Conservation (phyloP, 2,113 vertebrate species). For the Bambusicola thoracicus region DNA sequence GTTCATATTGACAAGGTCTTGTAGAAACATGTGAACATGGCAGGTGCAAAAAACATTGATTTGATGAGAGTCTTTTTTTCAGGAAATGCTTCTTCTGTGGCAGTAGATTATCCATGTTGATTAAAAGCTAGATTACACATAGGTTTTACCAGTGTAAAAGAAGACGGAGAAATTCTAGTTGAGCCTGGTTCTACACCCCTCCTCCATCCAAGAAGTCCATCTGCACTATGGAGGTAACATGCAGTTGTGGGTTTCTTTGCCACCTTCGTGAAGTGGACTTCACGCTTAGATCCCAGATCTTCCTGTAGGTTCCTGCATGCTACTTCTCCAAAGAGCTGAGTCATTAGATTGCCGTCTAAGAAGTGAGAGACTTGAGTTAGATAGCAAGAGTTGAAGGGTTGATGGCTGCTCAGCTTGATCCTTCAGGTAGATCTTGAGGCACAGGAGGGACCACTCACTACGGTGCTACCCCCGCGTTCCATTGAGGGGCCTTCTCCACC, state of each 20-base stretch:
- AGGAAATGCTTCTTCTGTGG: not conserved
- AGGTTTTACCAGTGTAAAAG: not conserved
- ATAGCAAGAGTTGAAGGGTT: fast-evolving
- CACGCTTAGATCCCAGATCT: not conserved
- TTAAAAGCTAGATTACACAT: not conserved
- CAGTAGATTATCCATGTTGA: not conserved
- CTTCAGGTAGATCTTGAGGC: not conserved
- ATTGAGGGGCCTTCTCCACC: not conserved
- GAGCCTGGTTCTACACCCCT: not conserved
- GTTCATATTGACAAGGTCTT: not conserved
- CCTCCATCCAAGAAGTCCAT: not conserved
- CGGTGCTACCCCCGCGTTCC: not conserved
- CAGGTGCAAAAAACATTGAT: not conserved
- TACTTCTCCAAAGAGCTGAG: not conserved
- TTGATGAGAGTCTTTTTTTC: not conserved
- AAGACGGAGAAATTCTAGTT: not conserved
- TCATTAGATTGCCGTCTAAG: not conserved
- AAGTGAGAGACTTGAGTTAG: not conserved
- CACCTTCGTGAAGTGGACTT: not conserved
- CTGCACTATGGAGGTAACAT: not conserved
- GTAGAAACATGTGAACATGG: not conserved
- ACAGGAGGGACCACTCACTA: not conserved
- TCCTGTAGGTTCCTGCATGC: not conserved
- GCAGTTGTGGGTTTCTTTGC: not conserved
- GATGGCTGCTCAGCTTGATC: not conserved